Evolutionary conservation across 2,888 invertebrate species (phyloP), one percentile per base, ranked within the genome.

Genomic region (Chalcis sispes): DNA sequence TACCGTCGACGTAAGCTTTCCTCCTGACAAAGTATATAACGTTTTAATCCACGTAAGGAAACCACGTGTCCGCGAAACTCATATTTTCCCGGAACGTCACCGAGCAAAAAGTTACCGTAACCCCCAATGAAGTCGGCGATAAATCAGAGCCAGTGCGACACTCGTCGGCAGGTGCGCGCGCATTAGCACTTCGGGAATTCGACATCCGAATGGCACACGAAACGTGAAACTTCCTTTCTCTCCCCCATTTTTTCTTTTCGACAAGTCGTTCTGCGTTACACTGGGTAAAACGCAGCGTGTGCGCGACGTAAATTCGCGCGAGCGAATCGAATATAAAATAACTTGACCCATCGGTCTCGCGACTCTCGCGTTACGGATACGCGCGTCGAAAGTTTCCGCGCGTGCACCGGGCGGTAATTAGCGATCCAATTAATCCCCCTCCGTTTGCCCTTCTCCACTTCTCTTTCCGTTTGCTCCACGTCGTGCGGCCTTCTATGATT

Each of bases 321-420:
- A 81, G 46, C 54, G 23, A 3, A 29, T 46, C n/a, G 32, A 7
- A 18, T 18, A 15, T 15, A 3, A 88, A 87, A 88, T 88, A 88
- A 88, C 88, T 88, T 87, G 87, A 87, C 87, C 88, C 85, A 82
- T 82, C 85, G 82, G 87, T 83, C 76, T 8, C 54, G 8, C 15
- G 15, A 20, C 50, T 13, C 52, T 18, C 70, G 74, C 72, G 42
- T 20, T 50, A n/a, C 25, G 23, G 25, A 54, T 62, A 1, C 32
- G n/a, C 20, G 5, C 59, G n/a, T 7, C 2, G 20, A n/a, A 52
- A 65, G 23, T 64, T 40, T 46, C 25, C 3, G n/a, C 18, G 20
- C 18, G 23, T n/a, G 18, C n/a, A 0, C 20, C 46, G 23, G 27
- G 29, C 25, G 18, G 54, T 71, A 71, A 71, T 54, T 71, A 71